phyloP scores from a whole-genome alignment of 2,888 invertebrate species.

The Hydriomena furcata region DNA sequence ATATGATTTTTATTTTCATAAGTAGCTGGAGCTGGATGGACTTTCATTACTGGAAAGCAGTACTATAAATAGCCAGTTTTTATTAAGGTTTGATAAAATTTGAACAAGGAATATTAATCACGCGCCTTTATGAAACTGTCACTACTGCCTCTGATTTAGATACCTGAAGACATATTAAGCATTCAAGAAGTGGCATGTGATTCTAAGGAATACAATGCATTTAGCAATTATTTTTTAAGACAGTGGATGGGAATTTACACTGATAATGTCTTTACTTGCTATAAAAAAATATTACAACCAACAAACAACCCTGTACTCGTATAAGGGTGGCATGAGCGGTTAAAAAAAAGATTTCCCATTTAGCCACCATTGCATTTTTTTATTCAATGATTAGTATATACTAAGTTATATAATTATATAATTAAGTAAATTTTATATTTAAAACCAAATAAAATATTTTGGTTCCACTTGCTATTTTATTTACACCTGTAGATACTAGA shows the following conservation, averaged over 20 bases:
- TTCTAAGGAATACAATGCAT: constrained; percentile 10
- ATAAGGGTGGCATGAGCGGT: constrained; percentile 4
- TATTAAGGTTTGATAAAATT: background rate
- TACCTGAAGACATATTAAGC: constrained; percentile 4
- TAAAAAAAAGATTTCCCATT: constrained; percentile 5
- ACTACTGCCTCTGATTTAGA: constrained; percentile 1
- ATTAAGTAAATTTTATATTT: background rate
- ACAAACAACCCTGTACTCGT: background rate
- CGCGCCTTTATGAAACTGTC: background rate
- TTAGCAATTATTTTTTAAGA: constrained; percentile 6
- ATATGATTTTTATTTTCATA: background rate
- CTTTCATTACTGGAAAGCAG: background rate
- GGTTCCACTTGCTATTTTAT: no score
- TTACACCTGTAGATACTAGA: no score
- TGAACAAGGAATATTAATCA: constrained; percentile 1
- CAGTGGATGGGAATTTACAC: constrained; percentile 8
- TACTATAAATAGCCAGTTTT: no score
- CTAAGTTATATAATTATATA: background rate
- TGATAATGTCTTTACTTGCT: constrained; percentile 2
- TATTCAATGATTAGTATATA: constrained; percentile 7
- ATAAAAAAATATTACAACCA: constrained; percentile 2
- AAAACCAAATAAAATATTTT: constrained; percentile 1
- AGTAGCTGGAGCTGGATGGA: background rate
- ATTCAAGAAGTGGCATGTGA: constrained; percentile 7
- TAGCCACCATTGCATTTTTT: constrained; percentile 7